These are phyloP conservation scores for Scyliorhinus canicula DNA, from an alignment of 2,797 vertebrate species.

Conservation along the genomic window DNA sequence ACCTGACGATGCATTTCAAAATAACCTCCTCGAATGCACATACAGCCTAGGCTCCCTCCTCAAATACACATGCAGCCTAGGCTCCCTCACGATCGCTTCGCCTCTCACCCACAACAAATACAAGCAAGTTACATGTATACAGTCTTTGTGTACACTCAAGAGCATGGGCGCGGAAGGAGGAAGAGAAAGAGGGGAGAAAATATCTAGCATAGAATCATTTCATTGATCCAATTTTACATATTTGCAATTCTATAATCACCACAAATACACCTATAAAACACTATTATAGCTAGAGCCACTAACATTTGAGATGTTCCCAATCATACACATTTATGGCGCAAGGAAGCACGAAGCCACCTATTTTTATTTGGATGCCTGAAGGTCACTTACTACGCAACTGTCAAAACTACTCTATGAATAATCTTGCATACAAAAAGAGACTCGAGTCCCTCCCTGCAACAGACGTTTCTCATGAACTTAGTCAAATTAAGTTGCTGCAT, in stretches of 20 bases:
- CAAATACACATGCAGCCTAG: neutral
- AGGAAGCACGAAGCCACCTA: neutral
- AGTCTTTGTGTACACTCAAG: neutral
- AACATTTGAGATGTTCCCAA: neutral
- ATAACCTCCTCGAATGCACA: neutral
- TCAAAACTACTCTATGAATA: neutral
- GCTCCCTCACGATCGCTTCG: neutral
- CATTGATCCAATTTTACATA: neutral
- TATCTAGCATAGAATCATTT: neutral
- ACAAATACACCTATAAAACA: neutral
- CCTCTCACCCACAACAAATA: neutral
- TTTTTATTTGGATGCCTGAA: neutral
- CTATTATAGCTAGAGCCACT: neutral
- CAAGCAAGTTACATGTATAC: neutral
- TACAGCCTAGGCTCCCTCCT: neutral
- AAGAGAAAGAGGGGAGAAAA: too few relatives aligned
- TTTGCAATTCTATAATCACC: neutral
- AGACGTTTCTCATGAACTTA: neutral
- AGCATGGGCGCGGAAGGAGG: too few relatives aligned
- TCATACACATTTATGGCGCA: neutral
- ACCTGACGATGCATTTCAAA: neutral
- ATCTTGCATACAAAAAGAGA: neutral
- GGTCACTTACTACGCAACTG: neutral
- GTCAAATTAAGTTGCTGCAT: neutral
- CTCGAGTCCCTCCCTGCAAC: too few relatives aligned